Evolutionary conservation across 2,797 vertebrate genomes (phyloP), one percentile per base, ranked within the genome.

Genomic region (Cercopithecus neglectus): DNA sequence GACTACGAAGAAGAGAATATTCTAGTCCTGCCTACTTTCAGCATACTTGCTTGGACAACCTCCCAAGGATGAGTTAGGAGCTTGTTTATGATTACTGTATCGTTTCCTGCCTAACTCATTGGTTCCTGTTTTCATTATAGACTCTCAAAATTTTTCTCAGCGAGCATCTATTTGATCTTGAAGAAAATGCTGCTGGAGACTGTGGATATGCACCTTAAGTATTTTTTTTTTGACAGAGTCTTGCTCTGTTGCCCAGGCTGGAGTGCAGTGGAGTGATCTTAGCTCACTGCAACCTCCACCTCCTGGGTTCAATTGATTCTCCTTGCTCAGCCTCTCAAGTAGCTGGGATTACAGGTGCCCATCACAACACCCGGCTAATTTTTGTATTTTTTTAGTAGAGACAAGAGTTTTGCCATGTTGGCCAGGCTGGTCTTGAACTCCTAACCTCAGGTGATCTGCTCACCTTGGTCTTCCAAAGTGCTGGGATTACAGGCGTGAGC

Each of bases 141-240:
- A 75, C 88, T 86, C 7, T 94, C 26, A 70, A 70, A 39, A 84
- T 92, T 95, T 92, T 95, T 92, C 81, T 97, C 67, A 83, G 48
- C 16, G 7, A 80, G 48, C 16, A 22, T 88, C 13, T 64, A 48
- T 36, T 75, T 84, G 17, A 90, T 74, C 39, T 89, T 75, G 88
- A 88, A 94, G 70, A 79, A 92, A 92, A 89, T 81, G 12, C 75
- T 59, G 14, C 39, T 74, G 72, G 28, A 3, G 19, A 48, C 39
- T 30, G 9, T 81, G 33, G 10, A 14, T n/a, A 11, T 24, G 36
- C 2, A 36, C 39, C 19, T n/a, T 30, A 78, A 28, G 30, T 41
- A 5, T 30, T 61, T 61, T 61, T 16, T 64, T 33, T 64, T 3
- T 33, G 33, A 67, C 0, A 0, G 7, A 4, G 8, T 67, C 33